phyloP scores from a whole-genome alignment of 2,888 invertebrate genomes.

The Lasioglossum marginatum region DNA sequence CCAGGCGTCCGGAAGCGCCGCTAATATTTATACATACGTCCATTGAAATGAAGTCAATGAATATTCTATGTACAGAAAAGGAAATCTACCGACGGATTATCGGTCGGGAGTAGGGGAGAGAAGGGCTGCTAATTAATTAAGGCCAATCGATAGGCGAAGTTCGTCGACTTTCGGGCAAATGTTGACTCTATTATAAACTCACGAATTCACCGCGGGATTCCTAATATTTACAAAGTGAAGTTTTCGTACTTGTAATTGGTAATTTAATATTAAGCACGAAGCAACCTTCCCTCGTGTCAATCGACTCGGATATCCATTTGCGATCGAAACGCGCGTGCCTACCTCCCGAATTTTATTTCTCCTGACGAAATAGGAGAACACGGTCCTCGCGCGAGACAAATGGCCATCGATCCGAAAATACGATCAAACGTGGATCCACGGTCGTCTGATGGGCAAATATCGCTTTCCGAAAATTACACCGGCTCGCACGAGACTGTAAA shows the following conservation, averaged over 20 bases:
- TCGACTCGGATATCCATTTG: background rate
- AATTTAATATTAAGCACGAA: background rate
- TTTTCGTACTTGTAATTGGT: background rate
- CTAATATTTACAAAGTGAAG: constrained; percentile 22
- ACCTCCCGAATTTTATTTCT: background rate
- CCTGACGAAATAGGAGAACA: background rate
- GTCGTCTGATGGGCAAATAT: constrained; percentile 24
- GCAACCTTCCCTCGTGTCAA: background rate
- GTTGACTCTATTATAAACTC: constrained; percentile 25
- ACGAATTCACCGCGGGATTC: background rate
- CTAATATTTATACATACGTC: background rate
- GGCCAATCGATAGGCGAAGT: constrained; percentile 14
- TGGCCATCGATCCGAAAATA: constrained; percentile 5
- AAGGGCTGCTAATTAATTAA: constrained; percentile 36
- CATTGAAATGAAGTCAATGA: background rate
- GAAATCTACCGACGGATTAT: constrained; percentile 17
- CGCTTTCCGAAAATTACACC: constrained; percentile 57
- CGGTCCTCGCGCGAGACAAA: background rate
- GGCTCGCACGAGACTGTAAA: constrained; percentile 51
- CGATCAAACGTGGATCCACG: constrained; percentile 23
- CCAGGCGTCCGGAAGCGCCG: background rate
- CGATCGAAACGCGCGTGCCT: background rate
- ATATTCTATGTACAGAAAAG: constrained; percentile 2
- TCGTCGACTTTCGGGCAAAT: constrained; percentile 31
- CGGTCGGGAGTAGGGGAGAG: background rate